Percentiles rank a stretch among this genome's conserved stretches.
Evolutionary conservation across 2,888 invertebrate species (phyloP).

Genomic region (Rotaria socialis): DNA sequence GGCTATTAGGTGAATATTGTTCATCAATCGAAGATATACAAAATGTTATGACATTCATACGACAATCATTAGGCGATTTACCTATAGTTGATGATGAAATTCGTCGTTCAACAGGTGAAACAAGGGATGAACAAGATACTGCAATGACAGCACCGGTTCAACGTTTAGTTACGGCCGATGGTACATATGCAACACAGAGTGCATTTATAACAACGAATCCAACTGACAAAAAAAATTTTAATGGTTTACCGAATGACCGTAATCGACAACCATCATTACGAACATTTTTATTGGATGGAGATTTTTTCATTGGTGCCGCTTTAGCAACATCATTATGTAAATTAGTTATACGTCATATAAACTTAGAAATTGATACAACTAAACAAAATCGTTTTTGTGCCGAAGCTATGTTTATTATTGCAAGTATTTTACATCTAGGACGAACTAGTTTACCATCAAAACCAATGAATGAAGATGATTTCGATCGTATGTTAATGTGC

Average conservation of each 20-base stretch:
- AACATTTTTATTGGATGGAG: slow-evolving; percentile 83
- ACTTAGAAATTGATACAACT: slow-evolving; percentile 53
- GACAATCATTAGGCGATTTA: slow-evolving; percentile 71
- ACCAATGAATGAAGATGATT: slow-evolving; percentile 63
- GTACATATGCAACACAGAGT: slow-evolving; percentile 95
- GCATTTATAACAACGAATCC: slow-evolving; percentile 72
- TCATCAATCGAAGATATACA: slow-evolving; percentile 72
- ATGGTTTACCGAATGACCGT: background rate
- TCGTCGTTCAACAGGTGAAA: slow-evolving; percentile 70
- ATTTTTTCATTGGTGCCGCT: slow-evolving; percentile 89
- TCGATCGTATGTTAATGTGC: slow-evolving; percentile 79
- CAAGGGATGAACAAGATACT: slow-evolving; percentile 55
- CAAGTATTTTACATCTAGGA: slow-evolving; percentile 63
- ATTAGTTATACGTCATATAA: slow-evolving; percentile 72
- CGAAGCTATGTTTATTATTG: slow-evolving; percentile 75
- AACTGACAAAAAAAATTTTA: background rate
- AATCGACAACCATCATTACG: slow-evolving; percentile 68
- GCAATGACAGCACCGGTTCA: slow-evolving; percentile 58
- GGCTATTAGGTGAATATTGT: slow-evolving; percentile 95
- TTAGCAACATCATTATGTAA: slow-evolving; percentile 85
- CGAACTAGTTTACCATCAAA: slow-evolving; percentile 66
- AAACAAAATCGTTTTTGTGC: slow-evolving; percentile 63
- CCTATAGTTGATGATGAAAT: slow-evolving; percentile 67
- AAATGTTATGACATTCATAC: slow-evolving; percentile 73
- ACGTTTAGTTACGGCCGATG: slow-evolving; percentile 90